Evolutionary conservation across 1,140 invertebrate species (phyloP), one percentile per base, ranked within the genome.

Genomic region (Danaus plexippus): DNA sequence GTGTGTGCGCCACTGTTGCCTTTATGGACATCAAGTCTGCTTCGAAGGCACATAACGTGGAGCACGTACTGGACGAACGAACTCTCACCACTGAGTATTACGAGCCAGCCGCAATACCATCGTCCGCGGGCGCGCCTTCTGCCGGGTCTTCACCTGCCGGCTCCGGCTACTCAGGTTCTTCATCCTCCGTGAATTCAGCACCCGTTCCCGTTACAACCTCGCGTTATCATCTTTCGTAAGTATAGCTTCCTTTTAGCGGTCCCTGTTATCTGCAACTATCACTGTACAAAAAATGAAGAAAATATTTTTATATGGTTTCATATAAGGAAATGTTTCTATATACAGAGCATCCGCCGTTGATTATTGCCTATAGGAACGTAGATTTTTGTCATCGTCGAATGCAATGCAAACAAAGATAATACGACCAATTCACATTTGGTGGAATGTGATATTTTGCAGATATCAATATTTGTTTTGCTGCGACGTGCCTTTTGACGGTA

Each of bases 21-120:
- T 97, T 97, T 90, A 97, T 97, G 91, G 96, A 98, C 90, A 97
- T 97, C 89, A 96, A 96, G 88, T 97, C 95, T 72, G 96, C 96
- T 73, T 92, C 95, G 70, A 97, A 97, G 89, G 96, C 96, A 52
- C 94, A 97, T 85, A 93, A 93, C 84, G 92, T 92, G 67, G 95
- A 97, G 78, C 95, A 97, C 86, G 94, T 93, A 71, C 87, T 97
- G 84, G 95, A 96, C 82, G 93, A 96, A 71, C 89, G 93, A 73
- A 91, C 92, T 63, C 91, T 97, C 82, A 94, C 93, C 80, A 97
- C 96, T 64, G 94, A 96, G 80, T 98, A 97, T 89, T 96, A 97
- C 89, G 95, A 97, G 85, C 95, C 95, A 64, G 90, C 91, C 63
- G 91, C 92, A 71, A 92, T 92, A 80, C 91, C 90, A 75, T 88